These are phyloP conservation scores for Caligus rogercresseyi DNA, from an alignment of 1,140 invertebrate species.

Conservation along the genomic window DNA sequence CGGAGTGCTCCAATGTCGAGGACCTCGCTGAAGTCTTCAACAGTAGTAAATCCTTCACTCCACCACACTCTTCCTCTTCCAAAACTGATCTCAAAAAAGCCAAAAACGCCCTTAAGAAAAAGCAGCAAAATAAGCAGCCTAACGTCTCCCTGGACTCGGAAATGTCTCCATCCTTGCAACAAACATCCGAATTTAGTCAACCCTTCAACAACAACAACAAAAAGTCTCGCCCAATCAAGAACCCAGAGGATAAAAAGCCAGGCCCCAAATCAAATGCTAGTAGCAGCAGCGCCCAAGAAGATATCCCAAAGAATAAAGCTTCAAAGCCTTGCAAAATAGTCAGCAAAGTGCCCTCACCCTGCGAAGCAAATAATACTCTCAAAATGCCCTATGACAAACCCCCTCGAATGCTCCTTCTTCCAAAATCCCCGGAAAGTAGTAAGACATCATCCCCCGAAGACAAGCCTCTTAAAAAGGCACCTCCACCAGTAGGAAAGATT, in stretches of 20 bases:
- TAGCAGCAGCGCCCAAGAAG: neutral
- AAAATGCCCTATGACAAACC: neutral
- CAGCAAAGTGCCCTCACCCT: neutral
- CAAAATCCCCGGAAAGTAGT: neutral
- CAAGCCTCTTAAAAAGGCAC: slow-evolving; percentile 11
- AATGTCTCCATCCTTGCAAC: too few relatives aligned
- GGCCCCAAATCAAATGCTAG: neutral
- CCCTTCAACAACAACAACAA: neutral
- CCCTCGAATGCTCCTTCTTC: neutral
- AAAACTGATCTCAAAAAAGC: neutral
- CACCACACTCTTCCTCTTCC: too few relatives aligned
- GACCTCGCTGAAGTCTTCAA: slow-evolving; percentile 10
- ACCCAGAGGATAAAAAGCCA: neutral
- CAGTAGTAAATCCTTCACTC: neutral
- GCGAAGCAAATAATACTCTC: neutral
- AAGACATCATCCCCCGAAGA: slow-evolving; percentile 6
- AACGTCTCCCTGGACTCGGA: too few relatives aligned
- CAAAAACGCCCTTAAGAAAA: neutral
- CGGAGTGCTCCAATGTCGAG: slow-evolving; percentile 22
- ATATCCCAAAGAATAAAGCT: neutral
- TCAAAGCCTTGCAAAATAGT: neutral
- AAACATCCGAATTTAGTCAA: neutral
- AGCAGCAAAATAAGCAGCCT: too few relatives aligned
- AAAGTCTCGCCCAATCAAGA: neutral
- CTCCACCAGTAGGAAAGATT: slow-evolving; percentile 22